A percentile compares a stretch with the other conserved stretches of the same genome.
Conservation (phyloP, 1,140 invertebrate species). For the Caenorhabditis brenneri region DNA sequence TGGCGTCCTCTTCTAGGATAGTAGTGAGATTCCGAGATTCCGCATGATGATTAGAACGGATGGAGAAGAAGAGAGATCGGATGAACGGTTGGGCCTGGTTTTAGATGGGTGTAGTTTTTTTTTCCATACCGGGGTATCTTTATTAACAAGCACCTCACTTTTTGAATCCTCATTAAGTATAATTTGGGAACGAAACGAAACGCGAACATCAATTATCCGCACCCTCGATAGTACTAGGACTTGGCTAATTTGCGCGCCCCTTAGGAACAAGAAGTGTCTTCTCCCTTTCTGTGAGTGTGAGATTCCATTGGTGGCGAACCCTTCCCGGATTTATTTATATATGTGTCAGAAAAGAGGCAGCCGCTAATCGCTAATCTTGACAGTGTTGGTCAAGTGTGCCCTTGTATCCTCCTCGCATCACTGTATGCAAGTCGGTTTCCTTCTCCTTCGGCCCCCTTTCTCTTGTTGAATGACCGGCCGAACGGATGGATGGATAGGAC, state of each 20-base stretch:
- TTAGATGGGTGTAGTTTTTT: neutral
- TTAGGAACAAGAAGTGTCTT: conserved; percentile 10
- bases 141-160: conserved; percentile 19
- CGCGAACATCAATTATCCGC: conserved; percentile 41
- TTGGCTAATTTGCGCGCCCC: conserved; percentile 28
- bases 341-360: conserved; percentile 38
- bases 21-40: neutral
- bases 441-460: conserved; percentile 25
- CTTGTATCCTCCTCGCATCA: conserved; percentile 43
- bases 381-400: conserved; percentile 42
- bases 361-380: conserved; percentile 43
- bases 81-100: neutral
- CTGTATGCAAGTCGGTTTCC: conserved; percentile 22
- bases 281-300: neutral
- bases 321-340: conserved; percentile 39
- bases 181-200: conserved; percentile 26
- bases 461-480: conserved; percentile 23
- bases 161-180: conserved; percentile 33
- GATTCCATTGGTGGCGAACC: conserved; percentile 32
- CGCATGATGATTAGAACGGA: neutral
- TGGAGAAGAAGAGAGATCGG: neutral
- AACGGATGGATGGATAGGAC: conserved; percentile 35
- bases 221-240: neutral
- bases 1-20: neutral
- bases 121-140: neutral